Conservation (phyloP, 2,888 invertebrate species). For the Conomelus anceps region DNA sequence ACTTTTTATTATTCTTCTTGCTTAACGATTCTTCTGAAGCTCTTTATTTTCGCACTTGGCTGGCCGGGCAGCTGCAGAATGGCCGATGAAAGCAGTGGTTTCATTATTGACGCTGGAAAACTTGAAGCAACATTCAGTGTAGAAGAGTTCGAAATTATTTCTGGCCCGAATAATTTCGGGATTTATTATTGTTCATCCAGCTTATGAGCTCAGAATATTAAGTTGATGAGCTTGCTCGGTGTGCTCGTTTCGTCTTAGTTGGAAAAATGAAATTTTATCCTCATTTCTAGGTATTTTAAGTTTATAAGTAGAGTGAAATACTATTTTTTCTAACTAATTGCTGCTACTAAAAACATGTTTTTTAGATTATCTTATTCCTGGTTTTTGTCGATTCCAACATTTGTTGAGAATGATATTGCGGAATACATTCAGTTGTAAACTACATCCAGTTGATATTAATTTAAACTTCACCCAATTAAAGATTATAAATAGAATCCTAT, state of each 20-base stretch:
- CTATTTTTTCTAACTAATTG: no score
- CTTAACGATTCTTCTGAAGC: background rate
- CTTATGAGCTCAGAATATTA: background rate
- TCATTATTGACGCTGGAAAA: background rate
- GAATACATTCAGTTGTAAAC: no score
- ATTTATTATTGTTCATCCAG: background rate
- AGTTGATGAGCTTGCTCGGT: background rate
- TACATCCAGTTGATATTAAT: no score
- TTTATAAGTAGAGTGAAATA: no score
- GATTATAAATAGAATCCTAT: no score
- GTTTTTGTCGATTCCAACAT: no score
- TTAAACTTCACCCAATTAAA: no score
- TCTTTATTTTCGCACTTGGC: background rate
- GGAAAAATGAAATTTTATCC: background rate
- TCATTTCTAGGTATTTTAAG: background rate
- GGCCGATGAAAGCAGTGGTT: background rate
- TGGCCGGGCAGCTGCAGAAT: background rate
- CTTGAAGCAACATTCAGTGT: background rate
- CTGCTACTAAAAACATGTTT: no score
- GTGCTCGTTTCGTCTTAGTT: background rate
- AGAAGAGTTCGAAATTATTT: background rate
- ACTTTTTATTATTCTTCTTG: background rate
- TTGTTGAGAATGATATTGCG: no score
- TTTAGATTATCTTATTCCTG: no score
- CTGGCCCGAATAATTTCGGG: background rate